Evolutionary conservation across 2,888 invertebrate species (phyloP).

Genomic region (Ethmia dodecea): DNA sequence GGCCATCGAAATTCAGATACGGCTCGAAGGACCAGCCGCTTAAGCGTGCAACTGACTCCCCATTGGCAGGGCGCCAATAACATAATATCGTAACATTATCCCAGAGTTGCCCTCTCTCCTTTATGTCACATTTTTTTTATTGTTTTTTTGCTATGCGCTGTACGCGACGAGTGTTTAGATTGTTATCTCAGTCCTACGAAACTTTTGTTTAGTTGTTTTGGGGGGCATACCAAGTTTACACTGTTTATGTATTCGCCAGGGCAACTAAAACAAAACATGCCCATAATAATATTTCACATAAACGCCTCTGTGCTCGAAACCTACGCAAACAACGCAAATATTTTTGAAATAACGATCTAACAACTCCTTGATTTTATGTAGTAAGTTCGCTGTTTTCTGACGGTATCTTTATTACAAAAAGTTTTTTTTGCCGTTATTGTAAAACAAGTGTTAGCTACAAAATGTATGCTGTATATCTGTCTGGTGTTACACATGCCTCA

Average conservation of each 20-base stretch:
- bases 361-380: no score
- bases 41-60: constrained; percentile 35
- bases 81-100: constrained; percentile 46
- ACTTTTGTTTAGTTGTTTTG: constrained; percentile 11
- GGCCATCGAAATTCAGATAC: constrained; percentile 36
- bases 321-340: no score
- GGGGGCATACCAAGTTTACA: constrained; percentile 8
- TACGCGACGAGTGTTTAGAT: constrained; percentile 27
- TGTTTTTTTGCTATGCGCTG: constrained; percentile 20
- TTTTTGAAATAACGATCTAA: no score
- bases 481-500: no score
- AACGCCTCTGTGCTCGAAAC: no score
- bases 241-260: constrained; percentile 3
- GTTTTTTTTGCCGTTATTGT: no score
- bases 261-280: constrained; percentile 5
- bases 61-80: constrained; percentile 47
- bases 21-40: constrained; percentile 31
- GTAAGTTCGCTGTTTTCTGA: no score
- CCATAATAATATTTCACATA: constrained; percentile 8
- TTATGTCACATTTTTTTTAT: constrained; percentile 27
- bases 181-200: constrained; percentile 18
- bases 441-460: no score
- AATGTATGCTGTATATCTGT: no score
- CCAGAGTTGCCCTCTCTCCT: constrained; percentile 27
- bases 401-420: no score